Base-by-base conservation (phyloP, 1,140 invertebrate genomes). In the Nebria ingens region DNA sequence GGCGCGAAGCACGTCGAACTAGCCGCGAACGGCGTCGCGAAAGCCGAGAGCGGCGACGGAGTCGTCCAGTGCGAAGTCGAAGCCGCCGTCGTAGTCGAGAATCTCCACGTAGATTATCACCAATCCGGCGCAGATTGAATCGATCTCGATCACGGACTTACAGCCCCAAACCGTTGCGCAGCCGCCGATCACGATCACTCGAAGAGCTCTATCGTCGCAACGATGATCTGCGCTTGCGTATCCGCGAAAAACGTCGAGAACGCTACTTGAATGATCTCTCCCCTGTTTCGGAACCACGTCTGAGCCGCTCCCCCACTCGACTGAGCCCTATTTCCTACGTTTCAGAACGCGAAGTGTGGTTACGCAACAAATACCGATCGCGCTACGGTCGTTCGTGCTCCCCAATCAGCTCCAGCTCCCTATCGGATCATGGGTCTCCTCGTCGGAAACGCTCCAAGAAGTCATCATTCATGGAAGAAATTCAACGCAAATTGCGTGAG, bases 311-410 rank as follows among this genome's bases (percentile, higher is more conserved):
- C 12, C 50, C 50, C 17, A 51, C 19, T 51, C n/a, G 3, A 15
- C 4, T 11, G 4, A 53, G 52, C 17, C n/a, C 19, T 9, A 20
- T 15, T 1, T 29, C 22, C 2, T n/a, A 15, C 4, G 22, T 23
- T 2, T 53, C 52, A 1, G 52, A 53, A 9, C 21, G 52, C 11
- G 52, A 53, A 34, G 17, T 4, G 3, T 53, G 52, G 52, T 23
- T 53, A 15, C 25, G 22, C 2, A 25, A 34, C 21, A 12, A 34
- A 25, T 34, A 3, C 2, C n/a, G n/a, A 29, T n/a, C 19, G 19
- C 52, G 52, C 15, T 23, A 21, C 9, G 50, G 50, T 51, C 21
- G 19, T 20, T 45, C 40, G 9, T 45, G 40, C 17, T 45, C 40
- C 9, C 17, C 6, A 4, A 51, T 51, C 11, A 51, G 50, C 21